Evolutionary conservation across 2,888 invertebrate genomes (phyloP), one percentile per base, ranked within the genome.

Genomic region (Ormyrus rosae): DNA sequence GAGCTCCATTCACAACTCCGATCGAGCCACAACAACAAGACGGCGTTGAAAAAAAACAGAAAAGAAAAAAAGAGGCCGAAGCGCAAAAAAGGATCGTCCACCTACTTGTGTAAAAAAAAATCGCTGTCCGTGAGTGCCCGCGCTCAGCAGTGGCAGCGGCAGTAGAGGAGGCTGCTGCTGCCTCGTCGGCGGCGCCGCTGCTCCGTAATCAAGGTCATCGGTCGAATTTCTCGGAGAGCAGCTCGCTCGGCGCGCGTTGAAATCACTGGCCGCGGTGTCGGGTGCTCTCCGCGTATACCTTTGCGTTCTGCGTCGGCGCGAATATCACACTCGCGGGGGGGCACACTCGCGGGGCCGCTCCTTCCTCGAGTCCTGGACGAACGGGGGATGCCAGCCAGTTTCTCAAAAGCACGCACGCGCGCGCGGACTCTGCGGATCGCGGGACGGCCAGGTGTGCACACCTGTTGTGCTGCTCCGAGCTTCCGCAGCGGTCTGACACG

Each of bases 401-500:
- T 45, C 5, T 48, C 9, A 60, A 51, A 51, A 60, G 56, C 65
- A 58, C 64, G 19, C n/a, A 19, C 13, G 11, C 5, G 45, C 60
- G 46, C 45, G n/a, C 53, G 6, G 19, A 19, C 19, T 19, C 19
- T 19, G 13, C n/a, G 73, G 53, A 61, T 65, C 11, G 56, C 65
- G 74, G n/a, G 2, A 8, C 10, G 8, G 46, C 10, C n/a, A 5
- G 53, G 5, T 45, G 51, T 10, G 34, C 34, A 70, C 60, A 56
- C 48, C 69, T 70, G 58, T 19, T 50, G n/a, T 46, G 45, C 55
- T 13, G 50, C 19, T 11, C 13, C 60, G 75, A 69, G 67, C 71
- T 71, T 80, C 71, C 81, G 73, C 81, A 74, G 78, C 78, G 64
- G 11, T 81, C 81, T 81, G 78, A 81, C 81, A 74, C 71, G 72